These are phyloP conservation scores for Setipinna tenuifilis DNA, from an alignment of 2,797 vertebrate species.

Conservation along the genomic window DNA sequence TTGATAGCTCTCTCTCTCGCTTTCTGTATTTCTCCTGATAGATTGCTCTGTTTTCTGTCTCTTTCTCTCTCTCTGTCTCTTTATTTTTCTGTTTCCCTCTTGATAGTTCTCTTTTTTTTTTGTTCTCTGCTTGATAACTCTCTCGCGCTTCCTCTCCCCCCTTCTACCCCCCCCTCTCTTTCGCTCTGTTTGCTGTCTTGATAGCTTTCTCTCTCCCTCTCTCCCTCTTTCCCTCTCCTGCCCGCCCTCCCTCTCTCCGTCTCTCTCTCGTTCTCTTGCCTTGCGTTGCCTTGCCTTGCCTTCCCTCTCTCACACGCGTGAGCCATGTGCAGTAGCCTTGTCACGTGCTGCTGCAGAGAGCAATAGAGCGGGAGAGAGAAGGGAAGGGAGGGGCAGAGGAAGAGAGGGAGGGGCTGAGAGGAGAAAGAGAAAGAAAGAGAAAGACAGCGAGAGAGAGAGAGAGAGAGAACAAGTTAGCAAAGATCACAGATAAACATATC, in stretches of 20 bases:
- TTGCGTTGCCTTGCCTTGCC: background rate
- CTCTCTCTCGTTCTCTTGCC: background rate
- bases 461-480: slow-evolving; percentile 38
- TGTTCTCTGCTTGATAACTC: background rate
- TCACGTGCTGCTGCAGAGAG: slow-evolving; percentile 82
- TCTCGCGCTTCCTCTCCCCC: background rate
- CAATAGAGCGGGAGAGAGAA: slow-evolving; percentile 53
- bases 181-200: too few species aligned
- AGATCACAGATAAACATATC: background rate
- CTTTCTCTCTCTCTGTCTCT: background rate
- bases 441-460: slow-evolving; percentile 46
- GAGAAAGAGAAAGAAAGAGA: background rate
- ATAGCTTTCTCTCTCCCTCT: background rate
- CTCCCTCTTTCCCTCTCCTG: background rate
- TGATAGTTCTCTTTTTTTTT: background rate
- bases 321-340: slow-evolving; percentile 77
- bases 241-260: slow-evolving; percentile 53
- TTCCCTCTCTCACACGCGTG: slow-evolving; percentile 71
- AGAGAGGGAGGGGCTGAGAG: slow-evolving; percentile 44
- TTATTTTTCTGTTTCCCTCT: background rate
- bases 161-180: too few species aligned
- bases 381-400: slow-evolving; percentile 42
- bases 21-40: background rate
- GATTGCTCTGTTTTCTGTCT: background rate
- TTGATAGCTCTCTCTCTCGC: background rate